These are phyloP conservation scores for Argyrosomus japonicus DNA, from an alignment of 2,113 vertebrate genomes.

Conservation along the genomic window DNA sequence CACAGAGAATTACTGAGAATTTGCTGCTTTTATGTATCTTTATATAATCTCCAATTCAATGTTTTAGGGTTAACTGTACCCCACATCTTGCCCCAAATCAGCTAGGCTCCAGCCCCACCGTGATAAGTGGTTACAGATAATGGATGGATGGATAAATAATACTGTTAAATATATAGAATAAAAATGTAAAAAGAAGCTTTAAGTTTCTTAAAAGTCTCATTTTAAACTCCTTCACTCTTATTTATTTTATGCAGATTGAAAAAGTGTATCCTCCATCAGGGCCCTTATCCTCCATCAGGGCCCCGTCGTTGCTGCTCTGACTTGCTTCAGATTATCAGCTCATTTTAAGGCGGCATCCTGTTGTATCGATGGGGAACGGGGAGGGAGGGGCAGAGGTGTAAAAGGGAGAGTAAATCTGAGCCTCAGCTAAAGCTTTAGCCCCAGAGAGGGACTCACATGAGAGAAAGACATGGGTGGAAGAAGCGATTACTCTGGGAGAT, in stretches of 20 bases:
- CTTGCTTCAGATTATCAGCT: conserved; percentile 53
- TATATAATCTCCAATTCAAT: too few species aligned
- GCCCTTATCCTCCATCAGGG: not conserved
- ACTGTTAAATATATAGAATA: too few species aligned
- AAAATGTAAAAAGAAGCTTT: too few species aligned
- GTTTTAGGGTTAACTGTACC: too few species aligned
- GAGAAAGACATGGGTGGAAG: conserved; percentile 62
- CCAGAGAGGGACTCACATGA: conserved; percentile 61
- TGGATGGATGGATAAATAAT: too few species aligned
- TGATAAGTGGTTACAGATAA: too few species aligned
- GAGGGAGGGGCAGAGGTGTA: conserved; percentile 20
- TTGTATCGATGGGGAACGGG: not conserved
- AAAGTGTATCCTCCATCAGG: not conserved
- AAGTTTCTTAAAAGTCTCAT: too few species aligned
- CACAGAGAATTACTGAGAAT: too few species aligned
- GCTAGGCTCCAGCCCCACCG: too few species aligned
- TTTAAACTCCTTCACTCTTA: too few species aligned
- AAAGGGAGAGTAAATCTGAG: conserved; percentile 55
- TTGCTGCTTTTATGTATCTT: too few species aligned
- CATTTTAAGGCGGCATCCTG: conserved; percentile 40
- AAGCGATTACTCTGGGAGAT: conserved; percentile 79
- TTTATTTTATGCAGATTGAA: not conserved
- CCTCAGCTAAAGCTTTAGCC: conserved; percentile 60
- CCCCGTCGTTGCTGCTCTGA: not conserved
- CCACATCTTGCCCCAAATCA: too few species aligned